Base-by-base conservation (phyloP, 2,113 vertebrate species). In the Leptosomus discolor region DNA sequence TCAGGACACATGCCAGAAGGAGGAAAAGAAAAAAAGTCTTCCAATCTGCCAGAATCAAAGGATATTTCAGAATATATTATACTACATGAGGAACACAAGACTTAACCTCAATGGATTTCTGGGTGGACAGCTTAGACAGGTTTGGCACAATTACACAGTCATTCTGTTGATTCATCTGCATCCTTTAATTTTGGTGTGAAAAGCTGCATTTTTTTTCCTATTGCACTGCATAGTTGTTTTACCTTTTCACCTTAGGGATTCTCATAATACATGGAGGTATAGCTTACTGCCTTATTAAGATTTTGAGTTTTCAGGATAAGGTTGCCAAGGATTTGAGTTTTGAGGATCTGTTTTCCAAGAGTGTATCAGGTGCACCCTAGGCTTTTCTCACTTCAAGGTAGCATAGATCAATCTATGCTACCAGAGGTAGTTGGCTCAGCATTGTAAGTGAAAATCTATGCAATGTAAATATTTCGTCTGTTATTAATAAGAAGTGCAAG, bases 351-450 rank as follows among this genome's bases (percentile, higher is more conserved):
- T 1, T 75, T 85, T 91, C 6, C 30, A 48, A 41, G 34, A 64
- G 11, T 7, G 8, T 76, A 27, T n/a, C 11, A n/a, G 23, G 5
- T 48, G 5, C 0, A 1, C 15, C 43, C 3, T 34, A 48, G 22
- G 79, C 15, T 46, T 64, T 46, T 53, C 9, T 81, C 21, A 15
- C 8, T 86, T 60, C 16, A 15, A 24, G 46, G 30, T 16, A 78
- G 5, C 13, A 15, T 43, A 73, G 60, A n/a, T 9, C 14, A 58
- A 12, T 48, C 15, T 85, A 45, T 9, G 7, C 22, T 32, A 82
- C 32, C 4, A 90, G 32, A 43, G 9, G 8, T 8, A 22, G 16
- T 8, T 82, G 67, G 11, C 14, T 82, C 12, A 53, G 15, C 1
- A 1, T 61, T 88, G 34, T 63, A 37, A 32, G 26, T 69, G 51